Evolutionary conservation across 1,140 invertebrate genomes (phyloP).

Genomic region (Drosophila kanapiae): DNA sequence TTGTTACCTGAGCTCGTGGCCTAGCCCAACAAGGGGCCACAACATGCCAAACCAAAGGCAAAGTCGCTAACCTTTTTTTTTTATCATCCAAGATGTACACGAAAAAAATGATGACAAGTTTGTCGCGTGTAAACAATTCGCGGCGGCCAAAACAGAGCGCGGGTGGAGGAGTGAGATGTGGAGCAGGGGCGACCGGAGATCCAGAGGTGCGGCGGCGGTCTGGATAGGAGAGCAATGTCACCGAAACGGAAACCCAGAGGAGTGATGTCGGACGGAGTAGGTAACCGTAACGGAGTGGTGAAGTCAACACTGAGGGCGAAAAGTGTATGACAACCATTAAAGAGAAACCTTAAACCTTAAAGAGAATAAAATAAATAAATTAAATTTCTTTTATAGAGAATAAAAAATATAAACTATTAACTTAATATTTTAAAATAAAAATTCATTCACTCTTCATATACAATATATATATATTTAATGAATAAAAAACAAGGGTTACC

Average conservation of each 20-base stretch:
- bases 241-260: constrained; percentile 66
- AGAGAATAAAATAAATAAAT: too few relatives aligned
- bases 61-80: constrained; percentile 77
- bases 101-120: constrained; percentile 73
- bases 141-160: constrained; percentile 69
- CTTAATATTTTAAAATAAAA: too few relatives aligned
- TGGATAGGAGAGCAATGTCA: constrained; percentile 53
- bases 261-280: constrained; percentile 47
- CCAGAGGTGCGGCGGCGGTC: constrained; percentile 5
- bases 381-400: too few relatives aligned
- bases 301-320: constrained; percentile 44
- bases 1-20: constrained; percentile 66
- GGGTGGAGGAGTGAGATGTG: constrained; percentile 44
- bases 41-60: constrained; percentile 58
- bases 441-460: too few relatives aligned
- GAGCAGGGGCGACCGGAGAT: not conserved
- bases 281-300: constrained; percentile 25
- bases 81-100: constrained; percentile 58
- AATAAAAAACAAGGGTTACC: too few relatives aligned
- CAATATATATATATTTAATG: too few relatives aligned
- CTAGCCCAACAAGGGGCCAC: constrained; percentile 69
- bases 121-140: constrained; percentile 82
- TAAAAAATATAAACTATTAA: too few relatives aligned
- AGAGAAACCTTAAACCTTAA: too few relatives aligned
- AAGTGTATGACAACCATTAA: constrained; percentile 10